These are phyloP conservation scores for Tokudaia muenninki DNA, from an alignment of 2,797 vertebrate genomes.

Conservation along the genomic window DNA sequence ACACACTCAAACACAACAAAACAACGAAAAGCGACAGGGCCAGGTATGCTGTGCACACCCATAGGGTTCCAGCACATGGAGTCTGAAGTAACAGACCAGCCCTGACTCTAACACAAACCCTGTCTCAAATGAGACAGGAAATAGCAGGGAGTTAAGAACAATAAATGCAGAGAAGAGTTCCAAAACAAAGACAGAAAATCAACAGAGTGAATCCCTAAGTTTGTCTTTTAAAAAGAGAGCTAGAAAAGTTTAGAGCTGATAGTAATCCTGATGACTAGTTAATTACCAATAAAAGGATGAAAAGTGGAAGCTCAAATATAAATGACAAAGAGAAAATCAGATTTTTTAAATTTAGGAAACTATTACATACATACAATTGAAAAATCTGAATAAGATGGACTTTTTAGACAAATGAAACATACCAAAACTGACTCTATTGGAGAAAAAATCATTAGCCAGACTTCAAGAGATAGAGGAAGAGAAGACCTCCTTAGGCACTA, in stretches of 20 bases:
- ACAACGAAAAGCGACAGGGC: too few species aligned
- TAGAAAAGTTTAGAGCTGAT: neutral
- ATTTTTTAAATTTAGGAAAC: neutral
- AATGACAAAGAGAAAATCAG: neutral
- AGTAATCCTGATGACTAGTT: neutral
- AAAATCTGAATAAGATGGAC: neutral
- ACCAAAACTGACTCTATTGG: neutral
- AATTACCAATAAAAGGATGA: neutral
- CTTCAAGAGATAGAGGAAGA: neutral
- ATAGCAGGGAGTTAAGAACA: neutral
- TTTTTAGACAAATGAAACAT: neutral
- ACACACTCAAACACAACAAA: neutral
- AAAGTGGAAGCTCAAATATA: neutral
- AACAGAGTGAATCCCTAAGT: neutral
- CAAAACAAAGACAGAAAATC: neutral
- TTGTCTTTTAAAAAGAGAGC: neutral
- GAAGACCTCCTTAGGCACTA: neutral
- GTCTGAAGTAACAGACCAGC: neutral
- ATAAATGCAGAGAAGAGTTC: too few species aligned
- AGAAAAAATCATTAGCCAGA: neutral
- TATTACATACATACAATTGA: neutral
- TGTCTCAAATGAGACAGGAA: neutral
- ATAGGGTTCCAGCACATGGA: neutral
- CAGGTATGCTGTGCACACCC: neutral
- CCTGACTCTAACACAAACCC: neutral